Evolutionary conservation across 2,888 invertebrate species (phyloP).

Genomic region (Synanthedon formicaeformis): DNA sequence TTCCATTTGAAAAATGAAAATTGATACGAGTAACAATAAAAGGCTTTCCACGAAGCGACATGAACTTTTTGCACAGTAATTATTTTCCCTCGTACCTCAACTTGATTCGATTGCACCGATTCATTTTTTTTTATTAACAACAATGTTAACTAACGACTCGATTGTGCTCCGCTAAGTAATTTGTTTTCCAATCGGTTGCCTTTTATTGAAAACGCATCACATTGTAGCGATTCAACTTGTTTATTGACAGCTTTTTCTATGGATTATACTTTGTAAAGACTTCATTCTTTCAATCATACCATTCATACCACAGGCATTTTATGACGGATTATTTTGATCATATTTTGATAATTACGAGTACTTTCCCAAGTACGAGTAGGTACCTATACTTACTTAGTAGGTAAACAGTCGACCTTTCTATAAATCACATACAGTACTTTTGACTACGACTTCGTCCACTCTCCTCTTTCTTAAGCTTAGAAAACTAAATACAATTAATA

Average conservation of each 20-base stretch:
- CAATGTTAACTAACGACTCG: slow-evolving; percentile 42
- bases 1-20: too few relatives aligned
- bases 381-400: too few relatives aligned
- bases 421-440: too few relatives aligned
- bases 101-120: slow-evolving; percentile 32
- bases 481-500: too few relatives aligned
- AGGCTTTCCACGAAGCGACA: not conserved
- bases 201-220: slow-evolving; percentile 15
- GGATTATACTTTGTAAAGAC: not conserved
- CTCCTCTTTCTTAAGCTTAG: too few relatives aligned
- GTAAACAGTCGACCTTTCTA: too few relatives aligned
- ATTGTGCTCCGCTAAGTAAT: slow-evolving; percentile 35
- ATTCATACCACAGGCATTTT: too few relatives aligned
- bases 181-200: slow-evolving; percentile 37
- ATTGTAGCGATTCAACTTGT: not conserved
- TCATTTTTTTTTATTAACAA: slow-evolving; percentile 24
- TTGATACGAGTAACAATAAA: not conserved
- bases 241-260: not conserved
- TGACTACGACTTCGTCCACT: too few relatives aligned
- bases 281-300: not conserved
- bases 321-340: too few relatives aligned
- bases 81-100: slow-evolving; percentile 31
- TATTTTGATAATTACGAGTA: too few relatives aligned
- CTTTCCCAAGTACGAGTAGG: too few relatives aligned
- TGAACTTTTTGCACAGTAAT: slow-evolving; percentile 16